Conservation (phyloP, 2,797 vertebrate genomes). For the Neomorphus geoffroyi region DNA sequence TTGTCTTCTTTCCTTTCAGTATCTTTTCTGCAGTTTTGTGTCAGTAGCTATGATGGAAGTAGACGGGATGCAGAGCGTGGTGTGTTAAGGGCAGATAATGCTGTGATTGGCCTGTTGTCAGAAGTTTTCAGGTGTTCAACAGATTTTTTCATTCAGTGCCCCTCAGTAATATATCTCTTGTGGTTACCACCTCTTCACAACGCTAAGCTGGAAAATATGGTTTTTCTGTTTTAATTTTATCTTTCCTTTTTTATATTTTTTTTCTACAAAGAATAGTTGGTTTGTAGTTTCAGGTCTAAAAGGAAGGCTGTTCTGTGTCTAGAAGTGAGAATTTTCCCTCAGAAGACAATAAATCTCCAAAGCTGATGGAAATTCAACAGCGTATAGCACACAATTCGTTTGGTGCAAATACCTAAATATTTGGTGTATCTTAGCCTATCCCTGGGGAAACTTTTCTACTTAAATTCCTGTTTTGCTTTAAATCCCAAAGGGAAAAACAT, state of each 20-base stretch:
- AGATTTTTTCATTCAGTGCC: background rate
- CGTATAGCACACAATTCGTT: background rate
- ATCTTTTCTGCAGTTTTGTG: background rate
- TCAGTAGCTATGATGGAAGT: background rate
- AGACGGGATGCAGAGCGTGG: background rate
- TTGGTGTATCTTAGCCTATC: background rate
- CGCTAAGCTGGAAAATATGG: background rate
- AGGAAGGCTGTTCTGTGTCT: background rate
- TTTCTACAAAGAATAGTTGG: background rate
- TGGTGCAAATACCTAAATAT: background rate
- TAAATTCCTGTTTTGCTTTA: background rate
- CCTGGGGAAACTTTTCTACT: background rate
- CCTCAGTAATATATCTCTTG: background rate
- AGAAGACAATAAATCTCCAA: background rate
- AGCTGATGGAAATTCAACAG: background rate
- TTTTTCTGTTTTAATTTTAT: background rate
- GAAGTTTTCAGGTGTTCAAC: slow-evolving; percentile 11
- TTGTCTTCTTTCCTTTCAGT: background rate
- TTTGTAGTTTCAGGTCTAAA: background rate
- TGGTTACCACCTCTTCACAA: background rate
- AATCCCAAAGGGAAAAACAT: background rate
- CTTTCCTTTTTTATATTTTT: background rate
- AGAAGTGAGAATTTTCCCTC: background rate
- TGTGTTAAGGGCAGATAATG: background rate
- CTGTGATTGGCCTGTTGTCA: background rate